Evolutionary conservation across 2,888 invertebrate genomes (phyloP).

Genomic region (Lordiphosa fenestrarum): DNA sequence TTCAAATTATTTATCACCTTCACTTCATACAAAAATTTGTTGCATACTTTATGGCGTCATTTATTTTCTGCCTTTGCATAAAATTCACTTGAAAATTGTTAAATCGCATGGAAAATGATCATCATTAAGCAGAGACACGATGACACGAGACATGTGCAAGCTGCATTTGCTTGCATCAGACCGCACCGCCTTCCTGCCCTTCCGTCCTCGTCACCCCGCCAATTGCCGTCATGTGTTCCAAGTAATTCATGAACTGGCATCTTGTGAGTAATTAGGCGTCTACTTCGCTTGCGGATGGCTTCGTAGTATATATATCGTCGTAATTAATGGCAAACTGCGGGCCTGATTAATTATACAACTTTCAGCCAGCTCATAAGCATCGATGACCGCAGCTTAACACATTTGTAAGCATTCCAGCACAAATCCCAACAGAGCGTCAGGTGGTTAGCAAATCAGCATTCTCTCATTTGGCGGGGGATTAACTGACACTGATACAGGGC

Average conservation of each 20-base stretch:
- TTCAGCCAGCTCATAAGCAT: conserved; percentile 37
- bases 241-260: conserved; percentile 44
- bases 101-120: conserved; percentile 37
- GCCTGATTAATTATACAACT: conserved; percentile 41
- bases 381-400: conserved; percentile 31
- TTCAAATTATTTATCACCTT: no score
- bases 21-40: no score
- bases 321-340: conserved; percentile 40
- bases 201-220: neutral
- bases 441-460: no score
- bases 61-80: conserved; percentile 14
- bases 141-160: conserved; percentile 7
- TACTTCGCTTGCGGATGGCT: conserved; percentile 1
- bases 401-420: conserved; percentile 4
- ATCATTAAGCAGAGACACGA: conserved; percentile 8
- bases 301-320: conserved; percentile 1
- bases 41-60: neutral
- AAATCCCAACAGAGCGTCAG: no score
- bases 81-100: conserved; percentile 22
- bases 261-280: conserved; percentile 41
- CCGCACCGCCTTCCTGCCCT: no score
- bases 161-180: neutral
- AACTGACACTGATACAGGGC: no score
- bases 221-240: neutral
- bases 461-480: no score